Base-by-base conservation (phyloP, 2,113 vertebrate genomes). In the Corythornis madagascariensis region DNA sequence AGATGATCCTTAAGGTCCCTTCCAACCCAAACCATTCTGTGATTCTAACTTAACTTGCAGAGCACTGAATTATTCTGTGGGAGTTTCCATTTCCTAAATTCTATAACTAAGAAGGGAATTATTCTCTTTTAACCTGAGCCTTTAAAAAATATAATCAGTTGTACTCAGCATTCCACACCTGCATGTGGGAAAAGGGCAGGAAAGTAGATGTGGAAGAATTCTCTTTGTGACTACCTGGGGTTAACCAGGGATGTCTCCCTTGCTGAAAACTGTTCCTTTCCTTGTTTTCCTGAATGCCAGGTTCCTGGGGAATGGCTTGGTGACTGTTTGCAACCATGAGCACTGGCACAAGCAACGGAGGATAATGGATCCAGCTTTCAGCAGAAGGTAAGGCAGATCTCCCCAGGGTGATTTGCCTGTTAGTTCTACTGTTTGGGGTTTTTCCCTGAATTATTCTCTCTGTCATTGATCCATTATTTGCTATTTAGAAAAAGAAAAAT, bases 291-390 rank as follows among this genome's bases (percentile, higher is more conserved):
- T 73, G 3, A 90, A 89, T 92, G 18, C 18, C 74, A 99, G 99
- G 93, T 98, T 99, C 83, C 71, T 99, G 6, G 99, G 99, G 67
- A 98, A 97, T 45, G 98, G 99, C 40, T 93, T 99, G 93, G 45
- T 98, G 60, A 98, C 98, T 1, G 98, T 97, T 33, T 83, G 16
- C 7, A 85, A 99, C 93, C 97, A 99, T 7, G 98, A 98, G 12
- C 90, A 92, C 10, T 99, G 99, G 99, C 98, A 97, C 91, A 99
- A 98, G 76, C 99, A 99, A 88, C 96, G 99, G 11, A 97, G 96
- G 20, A 97, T 99, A 83, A 98, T 99, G 97, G 99, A 99, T 88
- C 97, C 98, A 13, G 98, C 98, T 7, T 99, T 99, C 86, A 99
- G 98, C 93, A 98, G 98, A 85, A 94, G 94, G 98, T 99, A 95